phyloP scores from a whole-genome alignment of 2,113 vertebrate genomes.

The Edolisoma coerulescens region DNA sequence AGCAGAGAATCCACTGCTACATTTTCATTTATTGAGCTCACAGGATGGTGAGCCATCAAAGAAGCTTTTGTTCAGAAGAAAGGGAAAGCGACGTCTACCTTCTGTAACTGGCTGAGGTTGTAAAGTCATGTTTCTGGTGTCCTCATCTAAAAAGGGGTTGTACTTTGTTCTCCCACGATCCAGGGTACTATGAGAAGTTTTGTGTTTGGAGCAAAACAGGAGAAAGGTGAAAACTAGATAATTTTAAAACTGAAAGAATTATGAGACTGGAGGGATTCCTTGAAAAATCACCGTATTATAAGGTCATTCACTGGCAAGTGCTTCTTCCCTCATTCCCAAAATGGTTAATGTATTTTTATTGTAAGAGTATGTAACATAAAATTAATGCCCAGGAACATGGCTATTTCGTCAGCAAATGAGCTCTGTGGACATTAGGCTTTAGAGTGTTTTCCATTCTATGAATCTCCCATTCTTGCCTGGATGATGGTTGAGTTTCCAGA shows the following conservation, averaged over 20 bases:
- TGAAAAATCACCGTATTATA: not conserved
- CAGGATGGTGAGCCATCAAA: not conserved
- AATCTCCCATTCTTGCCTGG: not conserved
- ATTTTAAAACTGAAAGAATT: not conserved
- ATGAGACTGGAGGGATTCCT: not conserved
- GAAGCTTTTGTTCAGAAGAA: not conserved
- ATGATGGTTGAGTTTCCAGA: not conserved
- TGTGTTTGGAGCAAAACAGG: not conserved
- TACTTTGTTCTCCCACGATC: not conserved
- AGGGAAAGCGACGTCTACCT: not conserved
- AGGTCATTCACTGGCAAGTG: not conserved
- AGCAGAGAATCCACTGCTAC: not conserved
- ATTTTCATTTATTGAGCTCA: not conserved
- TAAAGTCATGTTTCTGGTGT: not conserved
- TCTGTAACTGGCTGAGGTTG: not conserved
- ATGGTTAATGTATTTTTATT: not conserved
- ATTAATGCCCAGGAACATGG: not conserved
- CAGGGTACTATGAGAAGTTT: not conserved
- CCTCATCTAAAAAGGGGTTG: not conserved
- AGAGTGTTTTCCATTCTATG: not conserved
- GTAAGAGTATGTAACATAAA: not conserved
- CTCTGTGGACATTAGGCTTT: not conserved
- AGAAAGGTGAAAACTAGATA: not conserved
- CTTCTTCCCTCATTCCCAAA: not conserved
- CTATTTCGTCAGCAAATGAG: not conserved